Percentiles rank a stretch among this genome's conserved stretches.
These are phyloP conservation scores for Mantis religiosa DNA, from an alignment of 2,888 invertebrate species.

Conservation along the genomic window DNA sequence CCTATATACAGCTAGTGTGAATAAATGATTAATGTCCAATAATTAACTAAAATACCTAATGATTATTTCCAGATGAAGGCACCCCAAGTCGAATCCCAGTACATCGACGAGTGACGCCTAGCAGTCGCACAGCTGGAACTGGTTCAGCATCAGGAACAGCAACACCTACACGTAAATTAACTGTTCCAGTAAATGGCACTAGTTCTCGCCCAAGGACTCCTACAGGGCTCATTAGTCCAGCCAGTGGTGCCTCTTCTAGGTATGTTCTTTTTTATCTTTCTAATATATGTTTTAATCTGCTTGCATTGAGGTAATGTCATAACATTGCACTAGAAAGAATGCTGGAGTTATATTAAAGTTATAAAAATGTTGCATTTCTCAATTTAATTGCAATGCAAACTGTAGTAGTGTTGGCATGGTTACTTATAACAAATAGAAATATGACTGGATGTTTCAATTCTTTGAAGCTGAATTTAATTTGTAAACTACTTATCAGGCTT, in stretches of 20 bases:
- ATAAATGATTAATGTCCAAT: too few species aligned
- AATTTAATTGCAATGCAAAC: not conserved
- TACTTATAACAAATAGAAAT: not conserved
- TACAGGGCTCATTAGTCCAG: slow-evolving; percentile 72
- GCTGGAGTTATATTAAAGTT: not conserved
- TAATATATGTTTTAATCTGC: not conserved
- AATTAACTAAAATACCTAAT: too few species aligned
- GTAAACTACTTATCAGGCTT: too few species aligned
- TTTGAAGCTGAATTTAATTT: too few species aligned
- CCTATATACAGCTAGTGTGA: too few species aligned
- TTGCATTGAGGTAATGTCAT: not conserved
- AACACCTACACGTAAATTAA: slow-evolving; percentile 33
- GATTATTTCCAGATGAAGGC: slow-evolving; percentile 58
- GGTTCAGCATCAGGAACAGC: slow-evolving; percentile 20
- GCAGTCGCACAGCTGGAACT: slow-evolving; percentile 44
- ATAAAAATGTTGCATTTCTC: not conserved
- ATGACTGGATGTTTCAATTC: not conserved
- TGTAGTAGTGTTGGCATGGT: not conserved
- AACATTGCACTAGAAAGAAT: not conserved
- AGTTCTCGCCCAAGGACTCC: slow-evolving; percentile 67
- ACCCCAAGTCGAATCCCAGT: slow-evolving; percentile 77
- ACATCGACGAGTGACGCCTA: slow-evolving; percentile 42
- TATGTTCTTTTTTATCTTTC: slow-evolving; percentile 40
- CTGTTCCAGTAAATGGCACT: slow-evolving; percentile 39
- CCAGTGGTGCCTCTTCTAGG: slow-evolving; percentile 64